These are phyloP conservation scores for Cirrhinus molitorella DNA, from an alignment of 2,797 vertebrate genomes.

Conservation along the genomic window DNA sequence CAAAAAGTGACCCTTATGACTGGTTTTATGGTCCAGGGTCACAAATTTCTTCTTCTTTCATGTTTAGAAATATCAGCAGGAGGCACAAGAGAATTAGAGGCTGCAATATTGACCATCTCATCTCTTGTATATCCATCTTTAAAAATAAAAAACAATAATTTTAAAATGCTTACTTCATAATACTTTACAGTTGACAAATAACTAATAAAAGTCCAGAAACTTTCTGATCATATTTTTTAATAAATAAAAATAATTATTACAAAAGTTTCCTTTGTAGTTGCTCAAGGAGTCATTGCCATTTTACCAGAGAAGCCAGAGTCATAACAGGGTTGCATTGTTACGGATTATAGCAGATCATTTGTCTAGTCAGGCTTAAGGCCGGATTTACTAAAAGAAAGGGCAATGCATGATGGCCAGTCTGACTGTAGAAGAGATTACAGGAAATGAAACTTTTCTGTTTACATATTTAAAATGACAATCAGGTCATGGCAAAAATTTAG, in stretches of 20 bases:
- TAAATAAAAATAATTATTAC: too few species aligned
- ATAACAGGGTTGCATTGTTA: background rate
- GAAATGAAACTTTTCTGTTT: conserved; percentile 3
- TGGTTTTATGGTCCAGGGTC: too few species aligned
- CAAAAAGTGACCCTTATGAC: too few species aligned
- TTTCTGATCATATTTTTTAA: background rate
- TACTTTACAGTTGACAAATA: background rate
- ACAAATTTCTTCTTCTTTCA: too few species aligned
- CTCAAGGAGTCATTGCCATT: background rate
- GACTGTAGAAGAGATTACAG: conserved; percentile 2
- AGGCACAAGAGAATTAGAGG: too few species aligned
- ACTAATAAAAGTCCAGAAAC: background rate
- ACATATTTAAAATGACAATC: conserved; percentile 4
- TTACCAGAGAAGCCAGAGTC: background rate
- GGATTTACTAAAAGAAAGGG: background rate
- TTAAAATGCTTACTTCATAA: too few species aligned
- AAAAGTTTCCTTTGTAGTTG: too few species aligned
- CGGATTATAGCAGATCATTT: conserved; percentile 6
- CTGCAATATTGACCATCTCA: too few species aligned
- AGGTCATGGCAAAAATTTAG: background rate
- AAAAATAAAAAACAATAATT: too few species aligned
- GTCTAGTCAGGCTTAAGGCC: background rate
- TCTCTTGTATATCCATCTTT: background rate
- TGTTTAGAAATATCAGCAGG: too few species aligned
- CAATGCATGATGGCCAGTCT: background rate